Percentiles rank a stretch among this genome's conserved stretches.
These are phyloP conservation scores for Gopherus flavomarginatus DNA, from an alignment of 2,113 vertebrate genomes.

Conservation along the genomic window DNA sequence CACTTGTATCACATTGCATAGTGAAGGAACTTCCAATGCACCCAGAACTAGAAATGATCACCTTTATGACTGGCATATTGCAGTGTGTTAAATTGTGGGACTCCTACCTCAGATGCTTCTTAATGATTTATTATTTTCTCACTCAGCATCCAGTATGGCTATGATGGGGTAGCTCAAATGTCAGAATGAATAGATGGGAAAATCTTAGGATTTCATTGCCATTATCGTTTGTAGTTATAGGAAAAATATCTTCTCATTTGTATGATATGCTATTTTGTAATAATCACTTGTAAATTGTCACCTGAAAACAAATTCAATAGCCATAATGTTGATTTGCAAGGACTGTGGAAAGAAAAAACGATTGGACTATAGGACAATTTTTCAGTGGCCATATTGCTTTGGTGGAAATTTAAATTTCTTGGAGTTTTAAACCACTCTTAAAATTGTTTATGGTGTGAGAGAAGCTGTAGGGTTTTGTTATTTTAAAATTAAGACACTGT, in stretches of 20 bases:
- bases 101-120: neutral
- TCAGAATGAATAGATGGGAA: neutral
- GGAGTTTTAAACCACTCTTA: neutral
- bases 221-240: neutral
- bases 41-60: neutral
- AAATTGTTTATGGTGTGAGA: neutral
- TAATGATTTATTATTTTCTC: neutral
- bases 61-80: conserved; percentile 4
- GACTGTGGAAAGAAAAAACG: neutral
- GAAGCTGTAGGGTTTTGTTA: neutral
- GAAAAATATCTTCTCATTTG: neutral
- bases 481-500: neutral
- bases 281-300: neutral
- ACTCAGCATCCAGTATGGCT: neutral
- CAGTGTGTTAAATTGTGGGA: neutral
- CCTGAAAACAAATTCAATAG: neutral
- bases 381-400: neutral
- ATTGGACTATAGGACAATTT: neutral
- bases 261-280: neutral
- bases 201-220: neutral
- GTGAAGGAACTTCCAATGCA: neutral
- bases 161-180: neutral
- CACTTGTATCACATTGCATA: neutral
- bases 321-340: neutral
- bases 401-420: neutral